Percentiles rank a stretch among this genome's conserved stretches.
phyloP scores from a whole-genome alignment of 2,113 vertebrate species.

The Callaeas wilsoni region DNA sequence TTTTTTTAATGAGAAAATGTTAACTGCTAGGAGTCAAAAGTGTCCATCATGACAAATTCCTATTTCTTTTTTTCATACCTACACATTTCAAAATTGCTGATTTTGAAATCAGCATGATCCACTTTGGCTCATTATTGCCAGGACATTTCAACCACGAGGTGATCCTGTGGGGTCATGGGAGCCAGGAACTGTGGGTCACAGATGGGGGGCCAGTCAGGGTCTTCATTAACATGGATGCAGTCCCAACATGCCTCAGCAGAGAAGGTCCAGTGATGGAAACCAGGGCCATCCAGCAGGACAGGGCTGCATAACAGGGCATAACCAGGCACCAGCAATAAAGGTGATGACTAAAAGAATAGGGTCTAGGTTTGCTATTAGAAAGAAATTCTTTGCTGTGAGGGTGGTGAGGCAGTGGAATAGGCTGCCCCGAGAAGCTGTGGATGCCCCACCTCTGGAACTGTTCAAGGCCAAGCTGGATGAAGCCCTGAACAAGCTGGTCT shows the following conservation, averaged over 20 bases:
- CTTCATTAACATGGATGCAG: fast-evolving
- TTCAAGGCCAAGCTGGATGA: not conserved
- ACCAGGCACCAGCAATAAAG: not conserved
- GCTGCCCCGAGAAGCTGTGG: not conserved
- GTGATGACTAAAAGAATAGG: not conserved
- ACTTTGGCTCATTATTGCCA: not conserved
- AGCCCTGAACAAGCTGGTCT: not conserved
- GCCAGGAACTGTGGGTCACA: fast-evolving
- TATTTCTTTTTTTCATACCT: not conserved
- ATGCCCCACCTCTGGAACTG: not conserved
- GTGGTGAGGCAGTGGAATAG: not conserved
- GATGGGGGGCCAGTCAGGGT: not conserved
- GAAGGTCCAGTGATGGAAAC: not conserved
- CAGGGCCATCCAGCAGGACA: not conserved
- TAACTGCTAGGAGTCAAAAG: not conserved
- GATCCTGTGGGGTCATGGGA: fast-evolving
- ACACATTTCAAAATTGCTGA: not conserved
- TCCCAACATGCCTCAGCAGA: not conserved
- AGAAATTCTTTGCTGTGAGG: not conserved
- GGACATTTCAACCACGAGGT: fast-evolving
- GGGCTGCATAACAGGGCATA: too few relatives aligned
- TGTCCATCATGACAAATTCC: not conserved
- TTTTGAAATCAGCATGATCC: too few relatives aligned
- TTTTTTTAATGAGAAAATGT: not conserved
- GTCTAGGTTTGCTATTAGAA: not conserved